Conservation (phyloP, 2,888 invertebrate species). For the Nebria salina region DNA sequence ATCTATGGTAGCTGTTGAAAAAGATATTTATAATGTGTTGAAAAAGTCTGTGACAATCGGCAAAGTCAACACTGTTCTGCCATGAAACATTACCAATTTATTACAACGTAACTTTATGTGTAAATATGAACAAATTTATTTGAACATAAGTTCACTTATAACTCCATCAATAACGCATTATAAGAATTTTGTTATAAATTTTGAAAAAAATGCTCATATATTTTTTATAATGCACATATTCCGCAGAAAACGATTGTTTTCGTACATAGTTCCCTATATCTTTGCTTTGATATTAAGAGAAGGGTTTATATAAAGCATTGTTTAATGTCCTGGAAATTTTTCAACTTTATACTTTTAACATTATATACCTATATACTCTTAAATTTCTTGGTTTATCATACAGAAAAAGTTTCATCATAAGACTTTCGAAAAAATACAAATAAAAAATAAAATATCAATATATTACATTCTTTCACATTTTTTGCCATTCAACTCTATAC, state of each 20-base stretch:
- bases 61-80: too few species aligned
- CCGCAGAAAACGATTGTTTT: slow-evolving; percentile 29
- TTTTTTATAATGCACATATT: neutral
- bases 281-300: slow-evolving; percentile 26
- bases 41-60: too few species aligned
- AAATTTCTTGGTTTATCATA: neutral
- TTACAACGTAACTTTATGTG: too few species aligned
- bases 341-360: slow-evolving; percentile 38
- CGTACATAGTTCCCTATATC: slow-evolving; percentile 23
- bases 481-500: too few species aligned
- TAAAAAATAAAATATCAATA: too few species aligned
- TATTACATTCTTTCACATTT: too few species aligned
- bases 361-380: slow-evolving; percentile 14
- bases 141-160: neutral
- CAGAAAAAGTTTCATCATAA: neutral
- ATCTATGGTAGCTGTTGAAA: too few species aligned
- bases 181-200: too few species aligned
- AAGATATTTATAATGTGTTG: too few species aligned
- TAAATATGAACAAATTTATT: neutral
- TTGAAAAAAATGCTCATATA: neutral
- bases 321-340: slow-evolving; percentile 39
- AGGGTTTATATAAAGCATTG: slow-evolving; percentile 29
- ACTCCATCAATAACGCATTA: neutral
- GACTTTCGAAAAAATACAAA: neutral
- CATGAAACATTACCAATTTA: too few species aligned